Evolutionary conservation across 2,888 invertebrate genomes (phyloP).

Genomic region (Alentia gelatinosa): DNA sequence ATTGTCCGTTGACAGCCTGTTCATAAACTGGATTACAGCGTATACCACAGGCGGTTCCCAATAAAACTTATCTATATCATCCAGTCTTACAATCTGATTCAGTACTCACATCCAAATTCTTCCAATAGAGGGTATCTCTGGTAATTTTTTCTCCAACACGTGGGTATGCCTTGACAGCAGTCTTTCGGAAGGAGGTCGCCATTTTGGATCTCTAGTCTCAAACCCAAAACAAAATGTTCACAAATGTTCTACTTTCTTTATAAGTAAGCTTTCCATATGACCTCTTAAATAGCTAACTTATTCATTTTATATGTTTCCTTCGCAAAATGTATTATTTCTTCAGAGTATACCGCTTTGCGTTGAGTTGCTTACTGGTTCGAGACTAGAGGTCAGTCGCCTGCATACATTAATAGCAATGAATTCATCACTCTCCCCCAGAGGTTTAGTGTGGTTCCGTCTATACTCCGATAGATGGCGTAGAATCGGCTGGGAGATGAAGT

Average conservation of each 20-base stretch:
- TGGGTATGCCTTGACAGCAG: constrained; percentile 84
- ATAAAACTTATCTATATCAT: neutral
- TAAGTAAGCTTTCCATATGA: no score
- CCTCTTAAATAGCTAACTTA: no score
- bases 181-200: constrained; percentile 86
- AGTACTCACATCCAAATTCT: constrained; percentile 87
- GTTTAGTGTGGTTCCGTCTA: no score
- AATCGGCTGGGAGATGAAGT: no score
- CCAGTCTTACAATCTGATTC: neutral
- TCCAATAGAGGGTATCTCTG: constrained; percentile 93
- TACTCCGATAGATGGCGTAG: no score
- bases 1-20: neutral
- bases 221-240: constrained; percentile 5
- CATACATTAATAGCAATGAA: constrained; percentile 47
- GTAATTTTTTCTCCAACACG: constrained; percentile 86
- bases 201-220: constrained; percentile 68
- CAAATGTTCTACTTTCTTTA: neutral
- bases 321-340: no score
- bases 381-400: neutral
- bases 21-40: neutral
- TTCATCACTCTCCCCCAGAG: no score
- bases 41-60: neutral
- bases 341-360: no score
- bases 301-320: no score
- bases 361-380: neutral